Evolutionary conservation across 1,140 invertebrate species (phyloP).

Genomic region (Tetragnatha versicolor): DNA sequence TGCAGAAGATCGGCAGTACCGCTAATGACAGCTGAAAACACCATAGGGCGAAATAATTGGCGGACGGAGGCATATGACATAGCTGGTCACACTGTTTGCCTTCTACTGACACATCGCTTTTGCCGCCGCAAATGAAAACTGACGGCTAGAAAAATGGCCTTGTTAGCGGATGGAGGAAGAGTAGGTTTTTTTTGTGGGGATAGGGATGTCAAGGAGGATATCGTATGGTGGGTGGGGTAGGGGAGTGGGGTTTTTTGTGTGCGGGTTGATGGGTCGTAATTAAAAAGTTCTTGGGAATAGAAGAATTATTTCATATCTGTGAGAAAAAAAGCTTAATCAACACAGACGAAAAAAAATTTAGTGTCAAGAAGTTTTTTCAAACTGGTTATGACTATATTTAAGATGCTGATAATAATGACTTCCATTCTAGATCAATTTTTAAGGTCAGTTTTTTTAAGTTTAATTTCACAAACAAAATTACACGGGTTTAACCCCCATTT

Average conservation of each 20-base stretch:
- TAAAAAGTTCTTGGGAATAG: no score
- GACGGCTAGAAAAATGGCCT: constrained; percentile 35
- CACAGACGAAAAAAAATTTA: no score
- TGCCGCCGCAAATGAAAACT: constrained; percentile 24
- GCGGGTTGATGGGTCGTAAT: constrained; percentile 10
- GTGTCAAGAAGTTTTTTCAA: no score
- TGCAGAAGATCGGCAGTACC: constrained; percentile 13
- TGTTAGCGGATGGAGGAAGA: constrained; percentile 5
- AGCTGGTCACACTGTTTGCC: neutral
- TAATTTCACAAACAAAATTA: no score
- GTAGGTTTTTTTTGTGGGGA: neutral
- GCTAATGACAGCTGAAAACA: constrained; percentile 36
- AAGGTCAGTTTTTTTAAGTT: no score
- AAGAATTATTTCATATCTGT: no score
- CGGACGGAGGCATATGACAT: constrained; percentile 1
- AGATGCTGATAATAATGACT: no score
- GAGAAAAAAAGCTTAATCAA: no score
- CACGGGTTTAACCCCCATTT: no score
- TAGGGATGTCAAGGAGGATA: constrained; percentile 8
- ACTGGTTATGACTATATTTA: no score
- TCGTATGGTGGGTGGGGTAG: neutral
- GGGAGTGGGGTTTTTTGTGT: neutral
- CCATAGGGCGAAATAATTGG: constrained; percentile 40
- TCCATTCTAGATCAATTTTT: no score
- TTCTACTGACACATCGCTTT: constrained; percentile 1